Conservation (phyloP, 1,140 invertebrate species). For the Philotrypesis tridentata region DNA sequence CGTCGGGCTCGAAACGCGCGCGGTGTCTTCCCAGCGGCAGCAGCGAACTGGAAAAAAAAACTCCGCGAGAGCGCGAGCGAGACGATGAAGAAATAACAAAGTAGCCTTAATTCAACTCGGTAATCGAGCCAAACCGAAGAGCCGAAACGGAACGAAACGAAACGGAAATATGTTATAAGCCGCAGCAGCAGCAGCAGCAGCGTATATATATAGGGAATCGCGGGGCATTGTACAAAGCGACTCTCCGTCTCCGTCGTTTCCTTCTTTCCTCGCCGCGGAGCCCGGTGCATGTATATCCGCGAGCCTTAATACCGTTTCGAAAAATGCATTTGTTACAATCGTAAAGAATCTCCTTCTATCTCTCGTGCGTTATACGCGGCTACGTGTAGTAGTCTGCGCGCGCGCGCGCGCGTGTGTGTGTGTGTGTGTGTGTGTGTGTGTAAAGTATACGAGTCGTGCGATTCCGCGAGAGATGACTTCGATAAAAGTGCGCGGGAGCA, state of each 20-base stretch:
- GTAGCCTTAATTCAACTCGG: slow-evolving; percentile 18
- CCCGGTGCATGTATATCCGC: background rate
- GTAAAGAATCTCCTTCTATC: slow-evolving; percentile 7
- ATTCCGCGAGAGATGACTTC: slow-evolving; percentile 31
- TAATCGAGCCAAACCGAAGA: slow-evolving; percentile 21
- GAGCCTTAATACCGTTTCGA: slow-evolving; percentile 32
- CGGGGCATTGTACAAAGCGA: slow-evolving; percentile 13
- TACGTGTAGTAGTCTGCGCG: too few species aligned
- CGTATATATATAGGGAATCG: background rate
- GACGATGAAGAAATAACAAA: background rate
- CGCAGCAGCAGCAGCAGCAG: background rate
- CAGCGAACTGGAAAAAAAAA: background rate
- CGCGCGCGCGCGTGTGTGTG: too few species aligned
- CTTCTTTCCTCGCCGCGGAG: background rate
- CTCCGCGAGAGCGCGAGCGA: background rate
- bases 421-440: background rate
- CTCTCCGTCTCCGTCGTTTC: slow-evolving; percentile 13
- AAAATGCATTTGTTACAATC: slow-evolving; percentile 32
- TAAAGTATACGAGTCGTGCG: slow-evolving; percentile 7
- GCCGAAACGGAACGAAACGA: slow-evolving; percentile 38
- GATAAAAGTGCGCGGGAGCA: slow-evolving; percentile 29
- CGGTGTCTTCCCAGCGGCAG: background rate
- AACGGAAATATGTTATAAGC: slow-evolving; percentile 27
- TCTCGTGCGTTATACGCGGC: too few species aligned
- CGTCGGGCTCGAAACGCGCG: too few species aligned